Conservation (phyloP, 2,797 vertebrate species). For the Gadopsis bispinosus region DNA sequence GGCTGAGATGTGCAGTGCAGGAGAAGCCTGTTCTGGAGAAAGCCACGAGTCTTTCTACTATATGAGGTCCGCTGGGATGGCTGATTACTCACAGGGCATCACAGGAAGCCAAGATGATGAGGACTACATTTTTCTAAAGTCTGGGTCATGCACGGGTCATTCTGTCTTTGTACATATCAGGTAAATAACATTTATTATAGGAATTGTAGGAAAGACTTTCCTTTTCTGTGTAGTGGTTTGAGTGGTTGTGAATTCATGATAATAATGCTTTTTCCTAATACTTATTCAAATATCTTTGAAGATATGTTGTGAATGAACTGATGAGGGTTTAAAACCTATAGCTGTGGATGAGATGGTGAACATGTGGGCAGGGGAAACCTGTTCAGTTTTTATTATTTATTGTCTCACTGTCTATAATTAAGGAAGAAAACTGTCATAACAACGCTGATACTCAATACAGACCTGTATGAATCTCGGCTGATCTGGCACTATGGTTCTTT, state of each 20-base stretch:
- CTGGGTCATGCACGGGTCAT: slow-evolving; percentile 12
- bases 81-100: slow-evolving; percentile 24
- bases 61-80: slow-evolving; percentile 46
- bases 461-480: slow-evolving; percentile 45
- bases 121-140: slow-evolving; percentile 4
- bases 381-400: neutral
- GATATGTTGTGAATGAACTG: neutral
- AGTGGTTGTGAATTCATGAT: slow-evolving; percentile 15
- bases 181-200: neutral
- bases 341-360: neutral
- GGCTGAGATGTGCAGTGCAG: slow-evolving; percentile 66
- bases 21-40: slow-evolving; percentile 46
- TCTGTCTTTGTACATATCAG: slow-evolving; percentile 26
- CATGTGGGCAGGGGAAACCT: neutral
- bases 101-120: slow-evolving; percentile 15
- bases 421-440: slow-evolving; percentile 30
- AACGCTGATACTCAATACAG: slow-evolving; percentile 20
- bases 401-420: slow-evolving; percentile 32
- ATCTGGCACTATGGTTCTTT: slow-evolving; percentile 45
- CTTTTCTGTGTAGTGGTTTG: neutral
- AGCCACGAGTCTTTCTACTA: slow-evolving; percentile 38
- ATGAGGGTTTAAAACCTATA: slow-evolving; percentile 16
- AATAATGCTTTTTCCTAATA: neutral
- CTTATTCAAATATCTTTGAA: slow-evolving; percentile 7
- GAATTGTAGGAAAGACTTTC: neutral